A percentile compares a stretch with the other conserved stretches of the same genome.
These are phyloP conservation scores for Heliconius hermathena DNA, from an alignment of 1,140 invertebrate species.

Conservation along the genomic window DNA sequence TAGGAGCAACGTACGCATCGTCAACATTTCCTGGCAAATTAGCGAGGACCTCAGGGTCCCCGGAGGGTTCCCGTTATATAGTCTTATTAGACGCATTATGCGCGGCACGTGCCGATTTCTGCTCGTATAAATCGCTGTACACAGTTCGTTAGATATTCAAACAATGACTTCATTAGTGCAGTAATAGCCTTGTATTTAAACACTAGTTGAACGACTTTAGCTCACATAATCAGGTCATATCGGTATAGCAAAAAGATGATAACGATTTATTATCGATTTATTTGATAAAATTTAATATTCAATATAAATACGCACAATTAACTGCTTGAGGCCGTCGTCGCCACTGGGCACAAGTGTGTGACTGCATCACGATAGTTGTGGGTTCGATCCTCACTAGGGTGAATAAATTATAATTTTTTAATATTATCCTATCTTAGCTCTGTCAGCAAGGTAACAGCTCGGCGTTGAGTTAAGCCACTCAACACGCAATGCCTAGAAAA, in stretches of 20 bases:
- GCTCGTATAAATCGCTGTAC: constrained; percentile 55
- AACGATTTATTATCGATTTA: background rate
- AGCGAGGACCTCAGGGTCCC: constrained; percentile 29
- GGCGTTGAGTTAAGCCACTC: too few relatives aligned
- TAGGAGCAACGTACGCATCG: constrained; percentile 4
- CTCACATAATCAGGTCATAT: background rate
- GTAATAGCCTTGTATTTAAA: constrained; percentile 57
- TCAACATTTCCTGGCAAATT: constrained; percentile 32
- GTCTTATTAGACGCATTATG: constrained; percentile 35
- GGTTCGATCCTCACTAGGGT: too few relatives aligned
- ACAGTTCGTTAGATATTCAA: constrained; percentile 76
- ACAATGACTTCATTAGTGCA: constrained; percentile 76
- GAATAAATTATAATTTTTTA: too few relatives aligned
- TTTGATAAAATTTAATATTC: background rate
- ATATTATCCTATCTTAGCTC: too few relatives aligned
- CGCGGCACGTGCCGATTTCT: constrained; percentile 40
- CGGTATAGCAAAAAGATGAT: background rate
- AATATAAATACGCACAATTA: too few relatives aligned
- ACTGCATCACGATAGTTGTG: too few relatives aligned
- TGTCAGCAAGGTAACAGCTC: too few relatives aligned
- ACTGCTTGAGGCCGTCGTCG: too few relatives aligned
- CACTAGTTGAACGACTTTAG: constrained; percentile 8
- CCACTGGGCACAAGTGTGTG: too few relatives aligned
- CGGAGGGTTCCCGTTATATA: constrained; percentile 24
- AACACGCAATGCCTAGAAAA: too few relatives aligned